Conservation (phyloP, 2,797 vertebrate species). For the Premnoplex brunnescens region DNA sequence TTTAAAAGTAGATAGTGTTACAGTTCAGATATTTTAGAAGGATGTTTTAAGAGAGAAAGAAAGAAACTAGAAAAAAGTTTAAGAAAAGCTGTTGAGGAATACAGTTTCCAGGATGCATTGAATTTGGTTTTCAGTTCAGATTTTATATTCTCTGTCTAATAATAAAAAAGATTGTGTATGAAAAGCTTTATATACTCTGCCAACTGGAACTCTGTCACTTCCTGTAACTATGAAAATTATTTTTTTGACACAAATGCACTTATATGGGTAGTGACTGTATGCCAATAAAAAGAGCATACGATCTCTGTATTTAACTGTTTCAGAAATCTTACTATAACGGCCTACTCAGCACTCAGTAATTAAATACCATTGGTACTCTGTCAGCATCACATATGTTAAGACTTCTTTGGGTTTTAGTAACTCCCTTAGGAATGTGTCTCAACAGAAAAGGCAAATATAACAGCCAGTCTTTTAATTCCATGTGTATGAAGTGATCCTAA, state of each 20-base stretch:
- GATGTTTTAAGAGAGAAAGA: neutral
- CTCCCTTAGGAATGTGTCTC: neutral
- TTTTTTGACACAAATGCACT: slow-evolving; percentile 64
- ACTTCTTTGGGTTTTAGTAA: neutral
- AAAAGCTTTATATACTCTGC: slow-evolving; percentile 66
- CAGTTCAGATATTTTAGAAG: neutral
- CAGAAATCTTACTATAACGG: slow-evolving; percentile 32
- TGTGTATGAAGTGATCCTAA: neutral
- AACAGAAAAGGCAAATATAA: neutral
- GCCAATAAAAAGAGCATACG: slow-evolving; percentile 70
- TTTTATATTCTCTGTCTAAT: slow-evolving; percentile 55
- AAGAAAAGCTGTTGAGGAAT: slow-evolving; percentile 53
- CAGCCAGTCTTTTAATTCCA: neutral
- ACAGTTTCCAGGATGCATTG: slow-evolving; percentile 49
- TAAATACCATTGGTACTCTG: neutral
- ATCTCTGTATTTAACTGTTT: slow-evolving; percentile 35
- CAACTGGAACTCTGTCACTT: slow-evolving; percentile 68
- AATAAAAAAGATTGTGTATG: slow-evolving; percentile 48
- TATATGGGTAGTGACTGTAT: slow-evolving; percentile 64
- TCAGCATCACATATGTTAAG: neutral
- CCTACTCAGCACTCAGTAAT: neutral
- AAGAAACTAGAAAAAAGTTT: neutral
- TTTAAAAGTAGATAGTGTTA: neutral
- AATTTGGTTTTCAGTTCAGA: slow-evolving; percentile 53
- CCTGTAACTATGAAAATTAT: slow-evolving; percentile 69